These are phyloP conservation scores for Chinchilla lanigera DNA, from an alignment of 2,113 vertebrate species.

Conservation along the genomic window DNA sequence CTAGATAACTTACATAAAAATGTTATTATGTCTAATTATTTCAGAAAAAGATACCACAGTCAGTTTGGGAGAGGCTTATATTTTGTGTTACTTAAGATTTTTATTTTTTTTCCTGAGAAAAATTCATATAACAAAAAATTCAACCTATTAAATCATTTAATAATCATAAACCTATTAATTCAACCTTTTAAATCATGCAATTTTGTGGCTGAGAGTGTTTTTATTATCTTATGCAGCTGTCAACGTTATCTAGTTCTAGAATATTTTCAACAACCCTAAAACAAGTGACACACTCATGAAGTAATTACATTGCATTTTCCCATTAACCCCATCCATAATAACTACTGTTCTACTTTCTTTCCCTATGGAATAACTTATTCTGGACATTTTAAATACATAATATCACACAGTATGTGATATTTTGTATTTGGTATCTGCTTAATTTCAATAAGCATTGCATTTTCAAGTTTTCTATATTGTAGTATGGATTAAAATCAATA, in stretches of 20 bases:
- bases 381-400: not conserved
- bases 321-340: not conserved
- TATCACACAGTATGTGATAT: not conserved
- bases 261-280: not conserved
- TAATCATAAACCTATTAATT: no score
- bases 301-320: not conserved
- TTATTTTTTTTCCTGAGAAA: no score
- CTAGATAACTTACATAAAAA: not conserved
- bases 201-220: no score
- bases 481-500: not conserved
- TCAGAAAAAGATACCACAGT: not conserved
- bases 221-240: no score
- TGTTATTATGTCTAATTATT: not conserved
- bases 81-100: no score
- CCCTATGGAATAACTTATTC: not conserved
- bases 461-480: not conserved
- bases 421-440: not conserved
- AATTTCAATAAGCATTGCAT: not conserved
- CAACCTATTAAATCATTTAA: no score
- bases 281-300: not conserved
- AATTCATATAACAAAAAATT: no score
- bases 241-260: not conserved
- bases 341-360: not conserved
- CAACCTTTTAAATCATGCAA: no score
- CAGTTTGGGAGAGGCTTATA: no score